phyloP scores from a whole-genome alignment of 2,797 vertebrate genomes.

The Enteromius thamalakanensis region DNA sequence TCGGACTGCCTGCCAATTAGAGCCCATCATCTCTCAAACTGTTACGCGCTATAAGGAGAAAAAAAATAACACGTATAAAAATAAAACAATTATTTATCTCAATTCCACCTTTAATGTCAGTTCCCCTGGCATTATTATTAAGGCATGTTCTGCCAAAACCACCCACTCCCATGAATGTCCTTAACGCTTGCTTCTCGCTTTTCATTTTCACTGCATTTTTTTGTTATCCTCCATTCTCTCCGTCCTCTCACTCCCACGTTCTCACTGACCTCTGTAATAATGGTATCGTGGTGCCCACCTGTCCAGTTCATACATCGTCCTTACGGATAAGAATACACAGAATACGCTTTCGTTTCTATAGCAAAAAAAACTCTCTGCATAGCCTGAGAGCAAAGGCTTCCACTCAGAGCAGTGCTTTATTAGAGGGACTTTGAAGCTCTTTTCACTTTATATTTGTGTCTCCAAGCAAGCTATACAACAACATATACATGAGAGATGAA shows the following conservation, averaged over 20 bases:
- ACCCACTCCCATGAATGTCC: slow-evolving; percentile 34
- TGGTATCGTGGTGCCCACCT: background rate
- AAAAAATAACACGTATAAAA: slow-evolving; percentile 11
- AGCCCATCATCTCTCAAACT: slow-evolving; percentile 11
- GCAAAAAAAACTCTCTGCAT: background rate
- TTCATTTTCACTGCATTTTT: slow-evolving; percentile 10
- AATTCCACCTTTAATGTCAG: background rate
- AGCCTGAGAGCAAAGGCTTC: slow-evolving; percentile 7
- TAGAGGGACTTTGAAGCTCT: slow-evolving; percentile 21
- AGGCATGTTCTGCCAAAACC: slow-evolving; percentile 29
- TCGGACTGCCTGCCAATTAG: slow-evolving; percentile 14
- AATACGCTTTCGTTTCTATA: background rate
- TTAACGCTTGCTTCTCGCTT: slow-evolving; percentile 7
- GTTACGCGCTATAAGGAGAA: background rate
- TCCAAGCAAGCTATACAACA: background rate
- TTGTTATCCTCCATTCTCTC: slow-evolving; percentile 3
- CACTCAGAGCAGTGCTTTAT: slow-evolving; percentile 3
- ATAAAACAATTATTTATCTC: slow-evolving; percentile 18
- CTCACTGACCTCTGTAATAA: slow-evolving; percentile 16
- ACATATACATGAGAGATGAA: background rate
- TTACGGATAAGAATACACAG: background rate
- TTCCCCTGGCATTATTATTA: slow-evolving; percentile 20
- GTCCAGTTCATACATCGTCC: slow-evolving; percentile 13
- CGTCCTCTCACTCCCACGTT: slow-evolving; percentile 50
- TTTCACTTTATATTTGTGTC: slow-evolving; percentile 21